Base-by-base conservation (phyloP, 1,140 invertebrate species). In the Proales similis region DNA sequence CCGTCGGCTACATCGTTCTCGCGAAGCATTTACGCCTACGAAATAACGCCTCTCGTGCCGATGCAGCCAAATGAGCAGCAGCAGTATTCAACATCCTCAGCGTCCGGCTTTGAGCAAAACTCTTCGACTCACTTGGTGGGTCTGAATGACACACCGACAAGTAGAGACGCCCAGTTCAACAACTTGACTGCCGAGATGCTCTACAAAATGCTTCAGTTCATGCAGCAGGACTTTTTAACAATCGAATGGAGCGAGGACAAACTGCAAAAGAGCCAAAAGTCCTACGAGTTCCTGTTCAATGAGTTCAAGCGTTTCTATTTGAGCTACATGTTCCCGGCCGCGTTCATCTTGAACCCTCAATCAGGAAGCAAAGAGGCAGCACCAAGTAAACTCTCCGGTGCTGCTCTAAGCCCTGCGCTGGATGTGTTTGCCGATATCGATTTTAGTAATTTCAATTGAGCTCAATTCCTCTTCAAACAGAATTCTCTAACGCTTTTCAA, bases 281-380 rank as follows among this genome's bases (percentile, higher is more conserved):
- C 85, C 66, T 94, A 95, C 77, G 83, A 84, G 38, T 96, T 94
- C 79, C 77, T 96, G 53, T 82, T 96, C 71, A 85, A 93, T 71
- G 85, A 85, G 67, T 96, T 95, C 70, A 91, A 91, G 77, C 77
- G 83, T 36, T 87, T 86, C 70, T 96, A 95, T 75, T 78, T 96
- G 63, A 85, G 84, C 27, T 81, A 87, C 68, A 86, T 96, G 67
- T 92, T 92, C 75, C 89, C 90, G 1, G 83, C 86, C 67, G 93
- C 24, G 33, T 57, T 57, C n/a, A 26, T 42, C 12, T 42, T 92
- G 71, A 83, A 86, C 70, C 78, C 82, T 42, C 82, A 80, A 67
- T 88, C 86, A 67, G 88, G 86, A 24, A 79, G 94, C 22, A 94
- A 94, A 71, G 84, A 85, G 71, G 88, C 88, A 30, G 84, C 83